Conservation (phyloP, 2,888 invertebrate species). For the Nebria brevicollis region DNA sequence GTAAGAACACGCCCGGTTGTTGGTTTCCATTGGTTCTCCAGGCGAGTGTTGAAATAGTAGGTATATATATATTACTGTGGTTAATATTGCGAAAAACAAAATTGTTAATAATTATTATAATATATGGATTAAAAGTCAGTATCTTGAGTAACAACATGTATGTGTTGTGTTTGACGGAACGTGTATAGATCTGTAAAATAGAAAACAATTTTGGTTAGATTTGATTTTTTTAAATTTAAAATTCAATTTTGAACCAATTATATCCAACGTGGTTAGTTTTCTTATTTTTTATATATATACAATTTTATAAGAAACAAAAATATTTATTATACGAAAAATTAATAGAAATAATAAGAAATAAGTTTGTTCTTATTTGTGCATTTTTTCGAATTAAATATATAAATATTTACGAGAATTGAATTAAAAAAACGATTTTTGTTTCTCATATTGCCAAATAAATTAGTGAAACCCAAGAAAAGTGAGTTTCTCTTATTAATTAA, state of each 20-base stretch:
- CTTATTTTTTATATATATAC: not conserved
- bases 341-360: no score
- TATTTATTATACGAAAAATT: no score
- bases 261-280: not conserved
- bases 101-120: constrained; percentile 25
- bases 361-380: no score
- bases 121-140: constrained; percentile 49
- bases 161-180: constrained; percentile 33
- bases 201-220: not conserved
- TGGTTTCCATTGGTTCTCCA: constrained; percentile 2
- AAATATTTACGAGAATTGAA: no score
- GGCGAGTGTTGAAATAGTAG: not conserved
- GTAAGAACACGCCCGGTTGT: not conserved
- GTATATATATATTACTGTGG: constrained; percentile 2
- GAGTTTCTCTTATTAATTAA: no score
- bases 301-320: no score
- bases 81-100: constrained; percentile 13
- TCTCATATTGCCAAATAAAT: no score
- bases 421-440: no score
- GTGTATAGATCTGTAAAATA: constrained; percentile 41
- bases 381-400: no score
- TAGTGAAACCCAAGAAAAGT: no score
- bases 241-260: not conserved
- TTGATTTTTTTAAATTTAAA: no score
- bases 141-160: constrained; percentile 58